Base-by-base conservation (phyloP, 2,888 invertebrate genomes). In the Colostygia pectinataria region DNA sequence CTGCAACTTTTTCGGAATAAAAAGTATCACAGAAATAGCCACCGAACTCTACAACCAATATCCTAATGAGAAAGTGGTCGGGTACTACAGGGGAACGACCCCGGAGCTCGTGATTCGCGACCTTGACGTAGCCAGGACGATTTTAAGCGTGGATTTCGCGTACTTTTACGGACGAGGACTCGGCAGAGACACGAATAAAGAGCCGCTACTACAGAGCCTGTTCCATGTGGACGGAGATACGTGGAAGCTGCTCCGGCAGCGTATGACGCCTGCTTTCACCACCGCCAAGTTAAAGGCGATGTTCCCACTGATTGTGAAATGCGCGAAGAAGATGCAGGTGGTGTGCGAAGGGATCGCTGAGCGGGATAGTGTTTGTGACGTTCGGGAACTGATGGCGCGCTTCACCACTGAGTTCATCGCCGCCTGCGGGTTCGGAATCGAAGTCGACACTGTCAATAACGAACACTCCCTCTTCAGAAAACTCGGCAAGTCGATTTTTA, bases 261-360 rank as follows among this genome's bases (percentile, higher is more conserved):
- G 79, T 4, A 39, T 86, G n/a, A 83, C 86, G 8, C 68, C 83
- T 0, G 76, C 83, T 0, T 86, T 86, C 44, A 85, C 85, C 0
- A 77, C 74, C 0, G 76, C 79, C 1, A 84, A 85, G 46, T 55
- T 87, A 20, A 81, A 77, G 44, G 73, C 63, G 2, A 87, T 86
- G 87, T 87, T 83, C 36, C 87, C 86, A 1, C 59, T 87, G 13
- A 67, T 87, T 1, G 68, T 80, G 13, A 65, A 75, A 8, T 78
- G 84, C 39, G 76, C 87, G 0, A 74, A 79, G 37, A 83, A 79
- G 49, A 52, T 84, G 20, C 66, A 77, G 10, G 32, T 14, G 0
- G 53, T 71, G 0, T 69, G 75, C 1, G 77, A 72, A 5, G 63
- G 55, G 0, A 66, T 72, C 7, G 68, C 73, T 13, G 61, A 62